A percentile compares a stretch with the other conserved stretches of the same genome.
phyloP scores from a whole-genome alignment of 2,888 invertebrate species.

The Drosophila formosana region DNA sequence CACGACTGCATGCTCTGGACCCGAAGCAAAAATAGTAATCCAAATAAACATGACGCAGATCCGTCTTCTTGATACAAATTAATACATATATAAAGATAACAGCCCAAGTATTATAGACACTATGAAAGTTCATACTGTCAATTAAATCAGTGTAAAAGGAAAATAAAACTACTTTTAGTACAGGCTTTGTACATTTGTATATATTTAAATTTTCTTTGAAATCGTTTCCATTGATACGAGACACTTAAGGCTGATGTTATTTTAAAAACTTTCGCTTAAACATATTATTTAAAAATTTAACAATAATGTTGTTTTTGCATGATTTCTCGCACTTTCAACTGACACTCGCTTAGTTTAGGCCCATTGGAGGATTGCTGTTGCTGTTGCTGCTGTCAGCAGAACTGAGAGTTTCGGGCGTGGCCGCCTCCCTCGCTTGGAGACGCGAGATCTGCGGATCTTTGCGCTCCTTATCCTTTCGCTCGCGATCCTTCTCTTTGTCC shows the following conservation, averaged over 20 bases:
- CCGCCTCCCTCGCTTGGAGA: conserved; percentile 82
- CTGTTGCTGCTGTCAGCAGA: conserved; percentile 85
- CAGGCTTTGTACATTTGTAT: background rate
- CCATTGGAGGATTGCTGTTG: conserved; percentile 82
- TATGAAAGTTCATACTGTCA: no score
- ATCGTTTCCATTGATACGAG: background rate
- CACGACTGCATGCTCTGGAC: no score
- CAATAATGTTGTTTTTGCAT: background rate
- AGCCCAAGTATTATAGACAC: no score
- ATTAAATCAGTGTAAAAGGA: no score
- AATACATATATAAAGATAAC: no score
- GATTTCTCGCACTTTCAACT: background rate
- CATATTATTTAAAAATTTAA: background rate
- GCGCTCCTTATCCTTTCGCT: conserved; percentile 86
- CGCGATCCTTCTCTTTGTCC: conserved; percentile 68
- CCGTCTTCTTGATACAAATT: no score
- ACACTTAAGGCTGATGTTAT: background rate
- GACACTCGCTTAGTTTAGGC: conserved; percentile 47
- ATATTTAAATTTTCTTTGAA: background rate
- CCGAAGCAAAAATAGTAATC: no score
- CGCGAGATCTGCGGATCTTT: conserved; percentile 84
- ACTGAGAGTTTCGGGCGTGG: conserved; percentile 85
- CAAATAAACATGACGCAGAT: no score
- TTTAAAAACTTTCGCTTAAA: background rate
- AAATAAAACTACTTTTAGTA: background rate